These are phyloP conservation scores for Platycercus adscitus DNA, from an alignment of 2,113 vertebrate genomes.

Conservation along the genomic window DNA sequence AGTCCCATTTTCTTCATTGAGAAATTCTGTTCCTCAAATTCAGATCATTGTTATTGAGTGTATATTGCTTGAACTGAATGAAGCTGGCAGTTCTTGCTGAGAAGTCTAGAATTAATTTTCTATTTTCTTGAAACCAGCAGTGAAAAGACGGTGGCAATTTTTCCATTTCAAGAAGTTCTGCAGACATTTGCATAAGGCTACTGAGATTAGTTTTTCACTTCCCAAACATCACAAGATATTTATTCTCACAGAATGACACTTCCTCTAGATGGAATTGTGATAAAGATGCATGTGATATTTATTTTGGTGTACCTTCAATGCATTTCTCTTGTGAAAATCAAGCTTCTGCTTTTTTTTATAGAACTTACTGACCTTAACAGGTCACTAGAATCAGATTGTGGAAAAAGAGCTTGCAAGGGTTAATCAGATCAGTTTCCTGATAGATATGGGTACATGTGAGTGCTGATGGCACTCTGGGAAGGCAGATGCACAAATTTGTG, in stretches of 20 bases:
- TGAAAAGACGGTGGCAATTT: neutral
- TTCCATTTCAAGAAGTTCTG: neutral
- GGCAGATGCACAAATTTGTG: neutral
- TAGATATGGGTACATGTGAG: neutral
- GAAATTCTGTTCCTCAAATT: neutral
- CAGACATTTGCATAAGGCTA: neutral
- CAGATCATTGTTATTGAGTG: neutral
- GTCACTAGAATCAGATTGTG: neutral
- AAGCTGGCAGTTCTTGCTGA: neutral
- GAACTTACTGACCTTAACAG: neutral
- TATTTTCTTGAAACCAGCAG: neutral
- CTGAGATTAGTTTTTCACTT: slow-evolving; percentile 9
- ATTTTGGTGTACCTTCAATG: slow-evolving; percentile 5
- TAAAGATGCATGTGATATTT: slow-evolving; percentile 19
- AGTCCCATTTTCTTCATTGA: neutral
- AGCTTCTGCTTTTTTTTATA: neutral
- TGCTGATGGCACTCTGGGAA: neutral
- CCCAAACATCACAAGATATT: neutral
- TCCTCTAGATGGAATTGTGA: neutral
- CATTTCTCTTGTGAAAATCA: neutral
- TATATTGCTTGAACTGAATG: neutral
- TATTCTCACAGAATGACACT: neutral
- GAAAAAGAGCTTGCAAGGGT: neutral
- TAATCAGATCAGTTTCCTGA: neutral
- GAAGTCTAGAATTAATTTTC: neutral